Percentiles rank a stretch among this genome's conserved stretches.
Conservation (phyloP, 2,797 vertebrate species). For the Rhynchotus rufescens region DNA sequence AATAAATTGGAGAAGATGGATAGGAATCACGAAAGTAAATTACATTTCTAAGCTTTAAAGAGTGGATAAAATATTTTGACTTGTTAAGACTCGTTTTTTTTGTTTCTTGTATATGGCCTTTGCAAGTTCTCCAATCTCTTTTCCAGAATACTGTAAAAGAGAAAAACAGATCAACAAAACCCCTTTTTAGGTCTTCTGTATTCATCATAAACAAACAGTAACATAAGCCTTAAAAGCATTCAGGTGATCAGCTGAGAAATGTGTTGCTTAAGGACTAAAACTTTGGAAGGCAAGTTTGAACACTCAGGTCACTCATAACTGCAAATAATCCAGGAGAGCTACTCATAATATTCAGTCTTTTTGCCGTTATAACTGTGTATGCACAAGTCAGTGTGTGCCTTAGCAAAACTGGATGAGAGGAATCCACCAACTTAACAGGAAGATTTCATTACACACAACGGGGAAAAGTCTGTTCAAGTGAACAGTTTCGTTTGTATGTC, state of each 20-base stretch:
- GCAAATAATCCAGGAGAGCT: background rate
- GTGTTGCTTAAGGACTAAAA: background rate
- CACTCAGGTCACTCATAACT: background rate
- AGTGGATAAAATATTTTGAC: background rate
- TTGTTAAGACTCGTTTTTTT: background rate
- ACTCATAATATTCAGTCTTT: background rate
- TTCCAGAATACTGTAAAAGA: background rate
- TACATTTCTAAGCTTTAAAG: background rate
- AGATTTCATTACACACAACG: background rate
- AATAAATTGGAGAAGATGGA: background rate
- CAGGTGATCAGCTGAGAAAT: background rate
- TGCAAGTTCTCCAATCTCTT: background rate
- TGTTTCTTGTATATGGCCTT: background rate
- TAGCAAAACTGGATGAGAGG: background rate
- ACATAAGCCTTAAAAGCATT: background rate
- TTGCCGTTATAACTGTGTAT: background rate
- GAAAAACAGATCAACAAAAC: background rate
- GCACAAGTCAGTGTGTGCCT: background rate
- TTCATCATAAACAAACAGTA: background rate
- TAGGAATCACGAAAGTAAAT: background rate
- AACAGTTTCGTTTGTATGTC: slow-evolving; percentile 10
- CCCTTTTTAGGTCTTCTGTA: background rate
- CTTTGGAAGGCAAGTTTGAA: background rate
- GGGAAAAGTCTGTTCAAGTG: background rate
- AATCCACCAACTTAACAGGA: background rate